A percentile compares a stretch with the other conserved stretches of the same genome.
Conservation (phyloP, 2,888 invertebrate species). For the Chymomyza fuscimana region DNA sequence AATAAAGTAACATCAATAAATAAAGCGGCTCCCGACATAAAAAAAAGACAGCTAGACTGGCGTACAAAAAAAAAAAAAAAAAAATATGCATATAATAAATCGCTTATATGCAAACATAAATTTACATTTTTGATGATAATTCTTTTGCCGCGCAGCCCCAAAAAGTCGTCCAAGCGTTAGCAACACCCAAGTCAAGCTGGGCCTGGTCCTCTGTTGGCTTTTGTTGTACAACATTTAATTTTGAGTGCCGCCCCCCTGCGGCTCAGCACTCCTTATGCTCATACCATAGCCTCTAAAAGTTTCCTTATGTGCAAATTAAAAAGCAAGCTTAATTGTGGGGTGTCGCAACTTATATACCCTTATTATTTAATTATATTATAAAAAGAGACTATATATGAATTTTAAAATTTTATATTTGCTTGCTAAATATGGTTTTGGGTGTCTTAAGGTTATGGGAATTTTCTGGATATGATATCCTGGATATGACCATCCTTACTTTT, state of each 20-base stretch:
- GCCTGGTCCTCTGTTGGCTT: neutral
- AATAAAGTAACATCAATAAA: neutral
- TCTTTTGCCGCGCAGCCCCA: constrained; percentile 28
- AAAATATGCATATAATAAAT: constrained; percentile 55
- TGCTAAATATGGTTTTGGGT: too few relatives aligned
- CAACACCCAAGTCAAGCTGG: neutral
- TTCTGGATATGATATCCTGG: too few relatives aligned
- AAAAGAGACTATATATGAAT: too few relatives aligned
- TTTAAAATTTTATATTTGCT: too few relatives aligned
- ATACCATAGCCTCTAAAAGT: neutral
- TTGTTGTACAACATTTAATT: constrained; percentile 11
- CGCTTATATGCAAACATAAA: constrained; percentile 62
- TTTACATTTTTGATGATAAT: constrained; percentile 72
- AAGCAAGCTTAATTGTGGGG: constrained; percentile 20
- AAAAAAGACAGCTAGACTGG: too few relatives aligned
- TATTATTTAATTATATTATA: neutral
- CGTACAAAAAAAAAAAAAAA: neutral
- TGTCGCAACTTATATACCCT: neutral
- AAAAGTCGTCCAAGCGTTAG: neutral
- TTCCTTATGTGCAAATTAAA: constrained; percentile 41
- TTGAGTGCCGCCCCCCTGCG: neutral
- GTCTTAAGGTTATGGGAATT: too few relatives aligned
- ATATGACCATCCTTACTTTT: too few relatives aligned
- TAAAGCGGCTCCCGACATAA: neutral
- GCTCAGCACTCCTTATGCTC: neutral